These are phyloP conservation scores for Chrosomus eos DNA, from an alignment of 2,797 vertebrate genomes.

Conservation along the genomic window DNA sequence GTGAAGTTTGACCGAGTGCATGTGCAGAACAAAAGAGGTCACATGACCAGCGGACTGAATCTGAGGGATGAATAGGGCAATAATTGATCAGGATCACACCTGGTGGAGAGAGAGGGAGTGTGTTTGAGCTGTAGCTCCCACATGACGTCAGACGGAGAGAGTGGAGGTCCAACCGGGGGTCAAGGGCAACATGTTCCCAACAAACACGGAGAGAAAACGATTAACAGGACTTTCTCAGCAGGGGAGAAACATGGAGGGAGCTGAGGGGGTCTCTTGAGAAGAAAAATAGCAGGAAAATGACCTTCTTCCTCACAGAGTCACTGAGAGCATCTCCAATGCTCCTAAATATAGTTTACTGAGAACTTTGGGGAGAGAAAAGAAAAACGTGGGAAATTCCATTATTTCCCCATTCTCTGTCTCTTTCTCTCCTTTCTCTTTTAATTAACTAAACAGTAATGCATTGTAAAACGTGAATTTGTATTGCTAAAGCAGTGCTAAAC, in stretches of 20 bases:
- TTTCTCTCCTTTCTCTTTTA: neutral
- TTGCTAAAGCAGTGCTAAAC: neutral
- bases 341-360: constrained; percentile 57
- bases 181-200: constrained; percentile 49
- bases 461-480: neutral
- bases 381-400: constrained; percentile 43
- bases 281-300: constrained; percentile 28
- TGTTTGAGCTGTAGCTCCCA: constrained; percentile 31
- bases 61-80: neutral
- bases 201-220: constrained; percentile 36
- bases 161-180: neutral
- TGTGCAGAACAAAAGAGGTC: constrained; percentile 30
- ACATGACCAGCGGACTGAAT: neutral
- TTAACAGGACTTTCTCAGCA: constrained; percentile 35
- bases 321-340: neutral
- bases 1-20: constrained; percentile 28
- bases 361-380: constrained; percentile 39
- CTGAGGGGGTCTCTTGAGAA: constrained; percentile 36
- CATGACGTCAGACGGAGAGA: constrained; percentile 16
- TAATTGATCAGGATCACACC: constrained; percentile 11
- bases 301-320: constrained; percentile 13
- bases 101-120: constrained; percentile 10
- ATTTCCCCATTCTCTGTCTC: neutral
- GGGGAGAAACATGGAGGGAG: constrained; percentile 16
- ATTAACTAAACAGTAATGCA: neutral